Evolutionary conservation across 2,113 vertebrate species (phyloP), one percentile per base, ranked within the genome.

Genomic region (Ceratotherium simum): DNA sequence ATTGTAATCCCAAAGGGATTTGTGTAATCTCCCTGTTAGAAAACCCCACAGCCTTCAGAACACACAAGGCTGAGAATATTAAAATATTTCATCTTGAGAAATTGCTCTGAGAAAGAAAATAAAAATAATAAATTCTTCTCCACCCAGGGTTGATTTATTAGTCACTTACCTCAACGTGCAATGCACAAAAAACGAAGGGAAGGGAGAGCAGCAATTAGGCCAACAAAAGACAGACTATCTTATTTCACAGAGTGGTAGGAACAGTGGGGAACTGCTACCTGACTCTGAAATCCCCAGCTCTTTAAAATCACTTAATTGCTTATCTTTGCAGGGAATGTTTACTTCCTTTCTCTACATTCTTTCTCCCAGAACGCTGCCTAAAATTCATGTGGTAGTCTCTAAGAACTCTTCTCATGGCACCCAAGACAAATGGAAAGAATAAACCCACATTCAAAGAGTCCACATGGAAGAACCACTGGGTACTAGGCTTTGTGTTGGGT

Each of bases 241-340:
- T 46, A 96, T 92, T 97, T 97, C 97, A 80, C 75, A 97, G 87
- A 84, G 39, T 3, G 5, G 79, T 48, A n/a, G 91, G 70, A 88
- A 92, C 93, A 95, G 97, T 36, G 8, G 76, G 80, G 42, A 56
- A 8, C 56, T 31, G 72, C 81, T 89, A 60, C 89, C 97, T 96
- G 93, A 91, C 91, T 97, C 88, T 83, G 36, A 93, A 95, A 90
- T 75, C 73, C 79, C 64, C 58, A 85, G 76, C 58, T 94, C 82
- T 64, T 81, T 65, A 62, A 97, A 95, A 95, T 54, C 81, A 46
- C 60, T 89, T 95, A 86, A 90, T 64, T 94, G 80, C 60, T 58
- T 81, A 31, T 96, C 92, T 85, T 95, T 33, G 54, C 78, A 85
- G 81, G 62, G 67, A 81, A 82, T 27, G 54, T 91, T 85, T 78